Conservation (phyloP, 2,888 invertebrate genomes). For the Sphaerophoria rueppellii region DNA sequence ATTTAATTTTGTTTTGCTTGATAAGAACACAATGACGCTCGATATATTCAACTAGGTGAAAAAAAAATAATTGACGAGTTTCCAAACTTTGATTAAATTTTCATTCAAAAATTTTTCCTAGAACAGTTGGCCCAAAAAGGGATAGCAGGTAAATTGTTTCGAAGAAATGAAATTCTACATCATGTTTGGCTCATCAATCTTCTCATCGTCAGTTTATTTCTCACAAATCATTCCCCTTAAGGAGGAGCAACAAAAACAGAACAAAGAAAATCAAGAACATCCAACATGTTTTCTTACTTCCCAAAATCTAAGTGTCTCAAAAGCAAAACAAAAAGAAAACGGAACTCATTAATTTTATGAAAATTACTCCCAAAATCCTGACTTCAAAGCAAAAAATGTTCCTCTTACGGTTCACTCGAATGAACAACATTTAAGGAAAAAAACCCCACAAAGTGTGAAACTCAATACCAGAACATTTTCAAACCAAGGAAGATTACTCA, state of each 20-base stretch:
- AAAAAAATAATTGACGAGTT: background rate
- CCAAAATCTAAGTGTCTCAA: conserved; percentile 29
- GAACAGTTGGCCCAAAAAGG: background rate
- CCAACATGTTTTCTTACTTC: background rate
- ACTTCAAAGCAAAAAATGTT: conserved; percentile 10
- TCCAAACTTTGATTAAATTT: background rate
- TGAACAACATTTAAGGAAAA: conserved; percentile 49
- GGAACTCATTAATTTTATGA: conserved; percentile 63
- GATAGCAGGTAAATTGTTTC: conserved; percentile 10
- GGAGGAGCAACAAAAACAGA: background rate
- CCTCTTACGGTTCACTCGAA: conserved; percentile 37
- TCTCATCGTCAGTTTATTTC: conserved; percentile 60
- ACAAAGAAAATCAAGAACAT: background rate
- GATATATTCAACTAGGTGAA: too few species aligned
- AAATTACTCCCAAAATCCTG: background rate
- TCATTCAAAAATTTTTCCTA: background rate
- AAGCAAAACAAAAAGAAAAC: conserved; percentile 25
- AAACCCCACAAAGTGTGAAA: conserved; percentile 59
- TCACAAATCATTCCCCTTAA: conserved; percentile 42
- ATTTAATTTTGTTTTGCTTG: too few species aligned
- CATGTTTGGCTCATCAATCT: conserved; percentile 63
- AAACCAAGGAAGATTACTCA: conserved; percentile 36
- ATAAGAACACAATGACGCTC: too few species aligned
- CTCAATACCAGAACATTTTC: conserved; percentile 36
- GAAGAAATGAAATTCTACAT: conserved; percentile 18